Base-by-base conservation (phyloP, 2,797 vertebrate species). In the Poecilia wingei region DNA sequence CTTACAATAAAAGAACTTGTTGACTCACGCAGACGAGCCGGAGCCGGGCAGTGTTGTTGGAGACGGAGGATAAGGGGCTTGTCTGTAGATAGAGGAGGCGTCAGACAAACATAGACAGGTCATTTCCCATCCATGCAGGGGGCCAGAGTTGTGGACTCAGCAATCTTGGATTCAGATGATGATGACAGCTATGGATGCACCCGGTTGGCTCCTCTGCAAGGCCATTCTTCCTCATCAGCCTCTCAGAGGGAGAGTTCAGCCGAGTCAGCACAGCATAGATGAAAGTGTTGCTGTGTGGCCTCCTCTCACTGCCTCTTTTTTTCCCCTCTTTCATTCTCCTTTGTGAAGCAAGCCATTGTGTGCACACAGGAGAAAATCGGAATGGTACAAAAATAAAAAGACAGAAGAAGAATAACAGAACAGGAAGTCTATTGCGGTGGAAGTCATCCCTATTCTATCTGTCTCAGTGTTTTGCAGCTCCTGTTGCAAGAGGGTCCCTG, bases 161-260 rank as follows among this genome's bases (percentile, higher is more conserved):
- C 94, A 92, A 85, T 93, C 89, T 86, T 87, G 93, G 75, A 92
- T 93, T 93, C 92, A 93, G 90, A 94, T 91, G 89, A 93, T 87
- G 90, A 95, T 90, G 94, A 94, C 95, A 95, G 94, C 93, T 94
- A 93, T 93, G 92, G 94, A 95, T 95, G 94, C 93, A 87, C 90
- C 86, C 88, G 85, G 87, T 86, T 85, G 91, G 90, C 88, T 91
- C 77, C 87, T 91, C 84, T 84, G 76, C 92, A 77, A 91, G 89
- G 93, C 93, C 93, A 94, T 94, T 95, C 92, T 90, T 95, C 92
- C 94, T 95, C 94, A 93, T 96, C 95, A 94, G 93, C 86, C 89
- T 93, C 94, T 94, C 93, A 87, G 92, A 93, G 92, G 92, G 93
- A 91, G 90, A 92, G 88, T 92, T 90, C 85, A 83, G 94, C 91